phyloP scores from a whole-genome alignment of 2,888 invertebrate genomes.

The Drepanosiphum platanoidis region DNA sequence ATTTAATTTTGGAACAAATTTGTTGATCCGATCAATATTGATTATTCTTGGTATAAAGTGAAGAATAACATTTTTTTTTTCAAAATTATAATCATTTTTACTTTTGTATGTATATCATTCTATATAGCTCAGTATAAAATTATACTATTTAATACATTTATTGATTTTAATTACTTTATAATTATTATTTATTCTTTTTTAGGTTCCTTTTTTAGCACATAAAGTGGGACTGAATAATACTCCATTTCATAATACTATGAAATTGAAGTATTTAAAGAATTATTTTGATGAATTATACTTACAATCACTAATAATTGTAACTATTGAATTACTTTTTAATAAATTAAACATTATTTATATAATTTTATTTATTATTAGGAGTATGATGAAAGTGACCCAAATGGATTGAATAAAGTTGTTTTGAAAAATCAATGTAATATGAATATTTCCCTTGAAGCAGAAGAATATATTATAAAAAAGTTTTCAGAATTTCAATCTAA shows the following conservation, averaged over 20 bases:
- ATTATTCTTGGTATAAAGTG: too few relatives aligned
- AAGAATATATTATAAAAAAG: neutral
- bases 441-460: conserved; percentile 4
- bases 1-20: too few relatives aligned
- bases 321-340: neutral
- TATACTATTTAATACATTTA: too few relatives aligned
- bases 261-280: neutral
- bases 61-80: too few relatives aligned
- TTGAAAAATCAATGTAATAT: conserved; percentile 4
- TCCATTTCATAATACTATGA: conserved; percentile 30
- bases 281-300: conserved; percentile 33
- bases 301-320: conserved; percentile 33
- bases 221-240: conserved; percentile 6
- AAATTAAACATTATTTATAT: too few relatives aligned
- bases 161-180: too few relatives aligned
- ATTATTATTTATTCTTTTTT: neutral
- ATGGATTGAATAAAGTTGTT: neutral
- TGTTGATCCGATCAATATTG: too few relatives aligned
- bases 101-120: too few relatives aligned
- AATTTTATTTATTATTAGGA: conserved; percentile 9
- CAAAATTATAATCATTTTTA: too few relatives aligned
- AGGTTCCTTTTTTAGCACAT: conserved; percentile 44
- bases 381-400: neutral
- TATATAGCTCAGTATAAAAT: too few relatives aligned
- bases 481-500: neutral